Base-by-base conservation (phyloP, 2,113 vertebrate genomes). In the Cephalophus harveyi region DNA sequence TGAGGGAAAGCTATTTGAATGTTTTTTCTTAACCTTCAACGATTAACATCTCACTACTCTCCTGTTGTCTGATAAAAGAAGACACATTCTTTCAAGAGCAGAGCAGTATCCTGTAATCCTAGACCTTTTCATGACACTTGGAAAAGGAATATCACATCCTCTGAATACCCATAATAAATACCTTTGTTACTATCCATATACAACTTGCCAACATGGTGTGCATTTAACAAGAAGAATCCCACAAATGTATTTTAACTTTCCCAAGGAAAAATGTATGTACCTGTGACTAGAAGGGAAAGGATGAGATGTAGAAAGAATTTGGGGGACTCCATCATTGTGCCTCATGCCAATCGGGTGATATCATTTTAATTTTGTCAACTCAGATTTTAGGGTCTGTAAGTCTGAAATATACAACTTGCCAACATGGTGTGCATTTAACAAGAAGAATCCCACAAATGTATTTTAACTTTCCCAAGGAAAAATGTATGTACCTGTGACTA, bases 151-250 rank as follows among this genome's bases (percentile, higher is more conserved):
- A 43, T 43, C 40, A 43, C 40, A 43, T 4, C 40, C 40, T 43
- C 40, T 43, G 40, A 43, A 43, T 43, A 4, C 40, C 40, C 10
- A 19, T n/a, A 78, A 62, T 36, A 91, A 67, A 94, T 55, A 48
- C 2, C 13, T 86, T 76, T 87, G 25, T 50, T 59, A 30, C 10
- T 10, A 48, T 82, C 8, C 19, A 1, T 40, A 30, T 36, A 48
- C 11, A 48, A 40, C 23, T 9, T 83, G 33, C 25, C 59, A 50
- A 27, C 13, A 52, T 40, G 2, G 25, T 59, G 76, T 81, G 13
- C 13, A 43, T 93, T 89, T 46, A 83, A 28, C 50, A n/a, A 79
- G 86, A 86, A n/a, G 59, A 82, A 57, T 89, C 33, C 36, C 81
- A 87, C 23, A 76, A 21, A n/a, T 60, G 7, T 6, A 64, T 50